Evolutionary conservation across 2,113 vertebrate species (phyloP).

Genomic region (Ochotona princeps): DNA sequence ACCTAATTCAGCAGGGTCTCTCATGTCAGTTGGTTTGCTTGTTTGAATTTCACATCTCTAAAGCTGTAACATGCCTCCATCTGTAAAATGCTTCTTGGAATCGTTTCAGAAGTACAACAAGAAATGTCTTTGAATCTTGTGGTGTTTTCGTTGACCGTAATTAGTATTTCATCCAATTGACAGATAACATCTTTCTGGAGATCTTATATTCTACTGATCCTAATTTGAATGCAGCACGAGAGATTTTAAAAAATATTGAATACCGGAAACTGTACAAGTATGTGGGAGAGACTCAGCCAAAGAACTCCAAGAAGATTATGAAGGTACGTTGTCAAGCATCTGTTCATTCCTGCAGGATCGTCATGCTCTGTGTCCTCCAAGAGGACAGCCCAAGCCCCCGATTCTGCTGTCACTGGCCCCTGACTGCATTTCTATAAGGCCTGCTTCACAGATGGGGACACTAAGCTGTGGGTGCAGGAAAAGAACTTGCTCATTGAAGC

Average conservation of each 20-base stretch:
- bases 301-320: not conserved
- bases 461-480: not conserved
- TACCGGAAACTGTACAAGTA: conserved; percentile 92
- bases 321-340: conserved; percentile 76
- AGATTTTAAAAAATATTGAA: conserved; percentile 91
- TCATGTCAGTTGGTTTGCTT: not conserved
- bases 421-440: not conserved
- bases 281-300: conserved; percentile 90
- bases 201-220: conserved; percentile 91
- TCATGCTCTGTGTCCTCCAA: not conserved
- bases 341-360: not conserved
- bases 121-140: not conserved
- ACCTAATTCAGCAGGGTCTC: not conserved
- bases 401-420: no score
- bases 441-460: not conserved
- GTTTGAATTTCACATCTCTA: not conserved
- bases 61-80: not conserved
- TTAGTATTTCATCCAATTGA: conserved; percentile 65
- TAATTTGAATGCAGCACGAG: conserved; percentile 87
- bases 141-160: conserved; percentile 17
- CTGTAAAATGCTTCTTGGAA: conserved; percentile 3
- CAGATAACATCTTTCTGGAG: conserved; percentile 94
- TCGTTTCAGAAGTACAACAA: not conserved
- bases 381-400: not conserved
- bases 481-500: not conserved